A percentile compares a stretch with the other conserved stretches of the same genome.
Evolutionary conservation across 1,140 invertebrate species (phyloP).

Genomic region (Polyergus mexicanus): DNA sequence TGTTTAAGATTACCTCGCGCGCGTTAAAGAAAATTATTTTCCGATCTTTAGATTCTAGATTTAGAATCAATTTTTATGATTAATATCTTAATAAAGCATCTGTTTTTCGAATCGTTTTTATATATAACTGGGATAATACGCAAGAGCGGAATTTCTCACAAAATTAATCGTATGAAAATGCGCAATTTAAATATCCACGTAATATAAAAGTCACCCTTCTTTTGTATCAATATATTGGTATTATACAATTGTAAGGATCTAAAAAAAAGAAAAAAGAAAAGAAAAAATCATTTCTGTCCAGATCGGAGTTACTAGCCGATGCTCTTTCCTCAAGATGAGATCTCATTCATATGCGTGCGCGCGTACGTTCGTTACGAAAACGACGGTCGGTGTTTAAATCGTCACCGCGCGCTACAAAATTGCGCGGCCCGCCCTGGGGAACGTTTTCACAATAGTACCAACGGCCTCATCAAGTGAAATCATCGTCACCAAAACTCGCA

Average conservation of each 20-base stretch:
- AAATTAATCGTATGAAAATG: background rate
- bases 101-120: background rate
- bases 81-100: background rate
- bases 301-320: background rate
- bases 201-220: background rate
- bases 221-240: background rate
- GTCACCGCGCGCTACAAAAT: conserved; percentile 77
- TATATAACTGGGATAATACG: background rate
- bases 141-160: background rate
- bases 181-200: background rate
- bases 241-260: background rate
- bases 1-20: background rate
- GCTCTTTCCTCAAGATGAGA: conserved; percentile 51
- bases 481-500: conserved; percentile 82
- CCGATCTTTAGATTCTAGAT: background rate
- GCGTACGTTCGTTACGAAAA: conserved; percentile 30
- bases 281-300: background rate
- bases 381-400: conserved; percentile 78
- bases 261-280: background rate
- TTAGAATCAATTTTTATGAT: background rate
- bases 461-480: conserved; percentile 83
- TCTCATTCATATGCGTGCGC: conserved; percentile 36
- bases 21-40: background rate
- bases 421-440: conserved; percentile 75
- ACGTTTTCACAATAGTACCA: conserved; percentile 80